Evolutionary conservation across 2,113 vertebrate species (phyloP).

Genomic region (Narcine bancroftii): DNA sequence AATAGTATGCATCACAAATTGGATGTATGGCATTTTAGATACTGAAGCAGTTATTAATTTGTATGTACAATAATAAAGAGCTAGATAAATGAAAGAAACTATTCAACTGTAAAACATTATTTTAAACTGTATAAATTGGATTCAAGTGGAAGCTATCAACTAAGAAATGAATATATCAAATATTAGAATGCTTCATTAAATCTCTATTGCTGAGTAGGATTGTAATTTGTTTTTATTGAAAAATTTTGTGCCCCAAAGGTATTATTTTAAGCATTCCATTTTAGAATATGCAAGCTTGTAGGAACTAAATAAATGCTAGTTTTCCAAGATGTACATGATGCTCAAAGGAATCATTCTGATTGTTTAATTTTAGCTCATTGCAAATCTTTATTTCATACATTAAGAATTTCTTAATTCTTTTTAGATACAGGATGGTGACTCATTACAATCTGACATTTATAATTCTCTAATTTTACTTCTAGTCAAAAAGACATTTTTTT

Average conservation of each 20-base stretch:
- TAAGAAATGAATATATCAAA: not conserved
- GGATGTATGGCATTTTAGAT: not conserved
- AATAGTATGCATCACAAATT: not conserved
- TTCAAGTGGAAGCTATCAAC: slow-evolving; percentile 15
- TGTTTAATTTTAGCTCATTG: slow-evolving; percentile 15
- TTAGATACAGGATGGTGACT: not conserved
- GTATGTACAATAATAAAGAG: slow-evolving; percentile 1
- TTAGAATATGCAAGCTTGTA: slow-evolving; percentile 23
- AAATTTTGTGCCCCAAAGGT: slow-evolving; percentile 21
- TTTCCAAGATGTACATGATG: slow-evolving; percentile 17
- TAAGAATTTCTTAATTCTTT: not conserved
- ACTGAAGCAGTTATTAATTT: slow-evolving; percentile 11
- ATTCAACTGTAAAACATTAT: not conserved
- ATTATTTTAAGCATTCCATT: not conserved
- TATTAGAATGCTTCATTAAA: slow-evolving; percentile 27
- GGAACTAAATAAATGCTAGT: slow-evolving; percentile 29
- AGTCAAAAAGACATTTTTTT: not conserved
- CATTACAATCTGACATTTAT: not conserved
- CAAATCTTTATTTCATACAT: slow-evolving; percentile 1
- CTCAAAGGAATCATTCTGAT: slow-evolving; percentile 15
- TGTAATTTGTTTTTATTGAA: slow-evolving; percentile 26
- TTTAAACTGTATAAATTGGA: slow-evolving; percentile 29
- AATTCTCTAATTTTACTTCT: not conserved
- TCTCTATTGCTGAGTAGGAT: not conserved
- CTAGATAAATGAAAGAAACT: not conserved